These are phyloP conservation scores for Arbacia lixula DNA, from an alignment of 53 echinoderm and acorn worm species.

Conservation along the genomic window DNA sequence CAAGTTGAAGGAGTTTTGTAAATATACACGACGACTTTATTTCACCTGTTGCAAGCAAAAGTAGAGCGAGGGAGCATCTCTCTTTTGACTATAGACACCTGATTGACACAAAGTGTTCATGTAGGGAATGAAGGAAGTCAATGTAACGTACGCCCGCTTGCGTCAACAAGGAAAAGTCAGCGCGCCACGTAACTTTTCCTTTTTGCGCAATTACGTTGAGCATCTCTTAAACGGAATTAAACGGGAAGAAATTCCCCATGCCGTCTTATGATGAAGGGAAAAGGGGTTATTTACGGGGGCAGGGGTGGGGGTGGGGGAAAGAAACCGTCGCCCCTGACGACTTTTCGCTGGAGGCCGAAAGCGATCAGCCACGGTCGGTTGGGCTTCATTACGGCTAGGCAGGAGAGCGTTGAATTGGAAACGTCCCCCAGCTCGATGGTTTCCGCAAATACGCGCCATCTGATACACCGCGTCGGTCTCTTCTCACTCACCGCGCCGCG, in stretches of 20 bases:
- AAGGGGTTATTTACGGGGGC: too few relatives aligned
- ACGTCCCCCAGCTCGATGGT: conserved; percentile 43
- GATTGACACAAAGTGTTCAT: too few relatives aligned
- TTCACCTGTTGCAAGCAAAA: conserved; percentile 30
- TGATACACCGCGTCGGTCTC: conserved; percentile 40
- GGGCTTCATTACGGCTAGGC: conserved; percentile 59
- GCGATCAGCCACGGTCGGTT: conserved; percentile 52
- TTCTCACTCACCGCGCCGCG: conserved; percentile 50
- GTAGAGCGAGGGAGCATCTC: neutral
- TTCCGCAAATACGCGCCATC: conserved; percentile 44
- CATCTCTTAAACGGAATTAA: too few relatives aligned
- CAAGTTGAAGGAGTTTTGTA: neutral
- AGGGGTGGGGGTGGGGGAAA: neutral
- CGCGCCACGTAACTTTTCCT: too few relatives aligned
- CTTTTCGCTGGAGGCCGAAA: conserved; percentile 41
- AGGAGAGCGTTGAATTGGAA: conserved; percentile 61
- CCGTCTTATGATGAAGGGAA: too few relatives aligned
- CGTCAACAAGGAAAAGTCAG: too few relatives aligned
- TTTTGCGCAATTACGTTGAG: too few relatives aligned
- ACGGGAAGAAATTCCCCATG: too few relatives aligned
- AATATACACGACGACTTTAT: neutral
- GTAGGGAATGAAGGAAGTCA: too few relatives aligned
- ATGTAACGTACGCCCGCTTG: too few relatives aligned
- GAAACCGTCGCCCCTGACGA: conserved; percentile 53
- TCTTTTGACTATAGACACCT: too few relatives aligned